Percentiles rank a stretch among this genome's conserved stretches.
These are phyloP conservation scores for Dasysyrphus albostriatus DNA, from an alignment of 2,888 invertebrate species.

Conservation along the genomic window DNA sequence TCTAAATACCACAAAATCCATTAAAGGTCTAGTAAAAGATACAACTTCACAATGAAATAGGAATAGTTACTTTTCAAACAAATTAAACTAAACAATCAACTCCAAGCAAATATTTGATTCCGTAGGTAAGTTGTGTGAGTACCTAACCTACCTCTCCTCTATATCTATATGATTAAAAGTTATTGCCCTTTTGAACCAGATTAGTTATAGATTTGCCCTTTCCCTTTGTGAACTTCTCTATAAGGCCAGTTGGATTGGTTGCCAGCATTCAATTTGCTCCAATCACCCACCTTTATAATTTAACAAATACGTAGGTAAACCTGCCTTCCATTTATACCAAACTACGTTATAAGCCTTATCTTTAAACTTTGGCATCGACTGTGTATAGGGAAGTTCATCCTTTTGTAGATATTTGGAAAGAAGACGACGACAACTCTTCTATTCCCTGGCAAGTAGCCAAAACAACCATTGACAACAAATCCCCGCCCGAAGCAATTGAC, in stretches of 20 bases:
- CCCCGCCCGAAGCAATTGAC: slow-evolving; percentile 42
- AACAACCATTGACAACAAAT: slow-evolving; percentile 56
- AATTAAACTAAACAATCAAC: slow-evolving; percentile 9
- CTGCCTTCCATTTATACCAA: neutral
- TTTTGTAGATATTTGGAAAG: slow-evolving; percentile 4
- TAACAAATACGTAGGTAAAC: neutral
- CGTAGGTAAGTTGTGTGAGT: no score
- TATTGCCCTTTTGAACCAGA: slow-evolving; percentile 48
- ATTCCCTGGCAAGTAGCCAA: slow-evolving; percentile 50
- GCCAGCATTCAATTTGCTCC: slow-evolving; percentile 24
- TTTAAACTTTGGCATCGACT: slow-evolving; percentile 39
- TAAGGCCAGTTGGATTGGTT: neutral
- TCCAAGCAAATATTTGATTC: slow-evolving; percentile 20
- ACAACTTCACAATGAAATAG: no score
- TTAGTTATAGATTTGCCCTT: slow-evolving; percentile 37
- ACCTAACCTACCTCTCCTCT: no score
- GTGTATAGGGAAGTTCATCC: slow-evolving; percentile 1
- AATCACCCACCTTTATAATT: slow-evolving; percentile 47
- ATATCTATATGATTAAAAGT: slow-evolving; percentile 2
- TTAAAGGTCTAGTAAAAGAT: neutral
- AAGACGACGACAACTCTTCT: neutral
- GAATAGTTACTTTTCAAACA: no score
- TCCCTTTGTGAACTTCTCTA: neutral
- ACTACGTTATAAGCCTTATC: slow-evolving; percentile 19
- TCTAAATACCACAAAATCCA: no score